Evolutionary conservation across 2,797 vertebrate genomes (phyloP).

Genomic region (Hemibagrus guttatus): DNA sequence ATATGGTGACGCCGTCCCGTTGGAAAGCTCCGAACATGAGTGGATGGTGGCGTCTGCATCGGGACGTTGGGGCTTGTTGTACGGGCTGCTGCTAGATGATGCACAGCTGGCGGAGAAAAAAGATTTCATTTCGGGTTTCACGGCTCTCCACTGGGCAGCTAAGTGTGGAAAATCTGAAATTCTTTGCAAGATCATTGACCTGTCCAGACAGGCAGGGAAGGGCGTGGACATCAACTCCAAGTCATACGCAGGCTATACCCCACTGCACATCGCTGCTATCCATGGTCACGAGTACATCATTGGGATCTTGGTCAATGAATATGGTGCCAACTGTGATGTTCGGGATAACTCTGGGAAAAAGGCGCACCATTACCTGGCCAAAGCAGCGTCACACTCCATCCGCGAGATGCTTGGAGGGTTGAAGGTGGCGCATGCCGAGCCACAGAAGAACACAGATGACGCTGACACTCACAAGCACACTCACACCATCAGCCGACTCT

Average conservation of each 20-base stretch:
- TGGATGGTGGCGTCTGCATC: slow-evolving; percentile 83
- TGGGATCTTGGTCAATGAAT: slow-evolving; percentile 75
- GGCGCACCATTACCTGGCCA: slow-evolving; percentile 83
- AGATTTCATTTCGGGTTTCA: slow-evolving; percentile 93
- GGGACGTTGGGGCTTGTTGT: slow-evolving; percentile 85
- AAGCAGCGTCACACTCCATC: slow-evolving; percentile 65
- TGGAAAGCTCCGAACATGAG: slow-evolving; percentile 83
- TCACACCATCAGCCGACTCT: slow-evolving; percentile 83
- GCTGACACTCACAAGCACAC: slow-evolving; percentile 79
- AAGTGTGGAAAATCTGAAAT: slow-evolving; percentile 86
- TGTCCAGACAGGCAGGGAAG: slow-evolving; percentile 67
- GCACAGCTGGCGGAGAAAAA: slow-evolving; percentile 81
- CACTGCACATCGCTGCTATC: slow-evolving; percentile 88
- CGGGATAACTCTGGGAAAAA: slow-evolving; percentile 89
- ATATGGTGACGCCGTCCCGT: slow-evolving; percentile 62
- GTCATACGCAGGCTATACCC: slow-evolving; percentile 87
- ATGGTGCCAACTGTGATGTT: slow-evolving; percentile 73
- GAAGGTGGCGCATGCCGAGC: slow-evolving; percentile 46
- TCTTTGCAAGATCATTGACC: slow-evolving; percentile 77
- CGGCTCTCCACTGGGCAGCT: slow-evolving; percentile 90
- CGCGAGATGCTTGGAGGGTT: slow-evolving; percentile 76
- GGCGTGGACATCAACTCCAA: slow-evolving; percentile 79
- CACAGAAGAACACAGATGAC: slow-evolving; percentile 60
- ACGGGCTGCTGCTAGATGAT: slow-evolving; percentile 83
- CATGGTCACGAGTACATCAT: slow-evolving; percentile 80